Conservation (phyloP, 2,888 invertebrate genomes). For the Dicyrtomina minuta region DNA sequence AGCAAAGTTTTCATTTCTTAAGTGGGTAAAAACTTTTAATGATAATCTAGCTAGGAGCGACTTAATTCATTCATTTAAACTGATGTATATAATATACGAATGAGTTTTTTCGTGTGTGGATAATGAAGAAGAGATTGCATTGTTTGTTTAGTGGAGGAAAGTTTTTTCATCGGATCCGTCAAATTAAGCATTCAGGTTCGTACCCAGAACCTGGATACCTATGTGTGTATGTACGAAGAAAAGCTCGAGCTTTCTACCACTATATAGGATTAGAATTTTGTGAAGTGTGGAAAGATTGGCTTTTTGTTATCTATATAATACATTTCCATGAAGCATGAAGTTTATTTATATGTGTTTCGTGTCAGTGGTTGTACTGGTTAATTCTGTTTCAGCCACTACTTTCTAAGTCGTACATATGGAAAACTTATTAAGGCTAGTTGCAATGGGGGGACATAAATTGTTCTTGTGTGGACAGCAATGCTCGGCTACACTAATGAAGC, state of each 20-base stretch:
- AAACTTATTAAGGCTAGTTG: conserved; percentile 30
- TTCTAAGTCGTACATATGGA: neutral
- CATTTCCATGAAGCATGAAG: neutral
- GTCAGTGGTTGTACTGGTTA: conserved; percentile 21
- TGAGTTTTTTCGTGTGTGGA: neutral
- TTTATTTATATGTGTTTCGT: conserved; percentile 2
- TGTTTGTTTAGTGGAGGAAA: too few relatives aligned
- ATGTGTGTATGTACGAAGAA: too few relatives aligned
- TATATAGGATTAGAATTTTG: neutral
- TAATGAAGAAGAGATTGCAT: neutral
- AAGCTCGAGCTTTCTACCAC: too few relatives aligned
- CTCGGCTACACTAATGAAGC: conserved; percentile 31
- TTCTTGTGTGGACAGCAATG: conserved; percentile 30
- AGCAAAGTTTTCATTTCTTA: too few relatives aligned
- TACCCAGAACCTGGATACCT: too few relatives aligned
- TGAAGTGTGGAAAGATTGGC: conserved; percentile 21
- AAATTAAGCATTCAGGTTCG: too few relatives aligned
- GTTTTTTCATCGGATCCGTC: too few relatives aligned
- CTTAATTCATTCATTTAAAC: conserved; percentile 13
- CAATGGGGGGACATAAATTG: conserved; percentile 32
- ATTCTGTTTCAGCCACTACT: neutral
- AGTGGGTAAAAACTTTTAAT: conserved; percentile 4
- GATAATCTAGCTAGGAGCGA: conserved; percentile 6
- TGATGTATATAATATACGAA: neutral
- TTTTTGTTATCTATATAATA: neutral